phyloP scores from a whole-genome alignment of 2,797 vertebrate species.

The Parotocinclus haroldoi region DNA sequence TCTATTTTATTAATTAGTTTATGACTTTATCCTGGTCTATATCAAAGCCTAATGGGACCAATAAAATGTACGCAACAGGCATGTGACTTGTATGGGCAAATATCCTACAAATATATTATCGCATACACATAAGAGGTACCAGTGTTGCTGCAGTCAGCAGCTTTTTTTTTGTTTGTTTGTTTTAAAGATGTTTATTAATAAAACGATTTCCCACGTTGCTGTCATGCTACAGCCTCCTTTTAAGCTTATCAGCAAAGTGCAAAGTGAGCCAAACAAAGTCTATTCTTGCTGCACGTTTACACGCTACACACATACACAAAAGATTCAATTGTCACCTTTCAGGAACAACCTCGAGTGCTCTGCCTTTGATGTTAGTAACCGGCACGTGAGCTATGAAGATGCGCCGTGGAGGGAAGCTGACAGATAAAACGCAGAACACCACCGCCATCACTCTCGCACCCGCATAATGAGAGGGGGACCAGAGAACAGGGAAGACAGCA shows the following conservation, averaged over 20 bases:
- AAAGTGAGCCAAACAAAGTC: slow-evolving; percentile 46
- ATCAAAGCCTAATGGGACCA: too few relatives aligned
- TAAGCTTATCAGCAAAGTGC: slow-evolving; percentile 48
- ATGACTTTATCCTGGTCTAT: too few relatives aligned
- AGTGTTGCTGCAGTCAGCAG: too few relatives aligned
- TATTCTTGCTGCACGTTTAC: slow-evolving; percentile 45
- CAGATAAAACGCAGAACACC: slow-evolving; percentile 54
- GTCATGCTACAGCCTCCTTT: too few relatives aligned
- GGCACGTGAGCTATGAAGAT: slow-evolving; percentile 50
- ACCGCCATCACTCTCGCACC: slow-evolving; percentile 47
- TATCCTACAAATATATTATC: too few relatives aligned
- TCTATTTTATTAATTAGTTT: too few relatives aligned
- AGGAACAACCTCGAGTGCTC: slow-evolving; percentile 43
- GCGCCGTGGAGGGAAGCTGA: slow-evolving; percentile 52
- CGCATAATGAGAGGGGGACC: slow-evolving; percentile 49
- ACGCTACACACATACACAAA: slow-evolving; percentile 41
- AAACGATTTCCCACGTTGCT: too few relatives aligned
- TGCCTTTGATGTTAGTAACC: slow-evolving; percentile 56
- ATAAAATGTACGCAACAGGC: too few relatives aligned
- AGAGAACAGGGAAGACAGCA: slow-evolving; percentile 50
- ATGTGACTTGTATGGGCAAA: too few relatives aligned
- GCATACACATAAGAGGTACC: too few relatives aligned
- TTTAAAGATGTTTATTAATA: too few relatives aligned
- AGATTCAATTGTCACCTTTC: slow-evolving; percentile 60
- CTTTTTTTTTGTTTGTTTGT: too few relatives aligned